Conservation (phyloP, 1,140 invertebrate genomes). For the Pseudomyrmex gracilis region DNA sequence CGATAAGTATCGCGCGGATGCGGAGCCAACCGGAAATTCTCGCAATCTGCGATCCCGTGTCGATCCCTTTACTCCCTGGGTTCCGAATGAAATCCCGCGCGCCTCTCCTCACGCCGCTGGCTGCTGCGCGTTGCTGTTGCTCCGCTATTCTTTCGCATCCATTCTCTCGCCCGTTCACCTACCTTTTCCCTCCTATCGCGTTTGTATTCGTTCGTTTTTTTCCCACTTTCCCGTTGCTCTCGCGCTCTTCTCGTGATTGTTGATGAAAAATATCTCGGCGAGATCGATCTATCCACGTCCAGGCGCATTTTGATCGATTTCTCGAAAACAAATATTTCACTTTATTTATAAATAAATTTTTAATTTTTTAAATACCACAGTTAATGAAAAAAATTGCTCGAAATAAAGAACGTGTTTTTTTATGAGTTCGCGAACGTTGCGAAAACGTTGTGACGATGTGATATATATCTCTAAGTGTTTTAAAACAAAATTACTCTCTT, state of each 20-base stretch:
- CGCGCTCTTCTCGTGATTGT: conserved; percentile 28
- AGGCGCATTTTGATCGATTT: not conserved
- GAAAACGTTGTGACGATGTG: not conserved
- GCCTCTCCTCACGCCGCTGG: conserved; percentile 12
- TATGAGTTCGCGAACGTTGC: not conserved
- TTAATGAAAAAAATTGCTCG: not conserved
- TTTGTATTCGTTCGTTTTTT: not conserved
- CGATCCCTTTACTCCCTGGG: conserved; percentile 39
- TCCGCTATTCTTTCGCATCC: conserved; percentile 34
- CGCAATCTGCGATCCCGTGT: conserved; percentile 48
- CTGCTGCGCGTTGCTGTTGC: conserved; percentile 19
- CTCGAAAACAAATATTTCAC: not conserved
- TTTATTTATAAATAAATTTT: not conserved
- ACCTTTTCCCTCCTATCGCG: conserved; percentile 12
- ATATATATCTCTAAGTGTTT: not conserved
- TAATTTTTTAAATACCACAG: not conserved
- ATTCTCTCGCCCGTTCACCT: conserved; percentile 26
- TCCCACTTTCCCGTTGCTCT: conserved; percentile 36
- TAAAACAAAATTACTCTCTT: not conserved
- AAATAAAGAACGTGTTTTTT: not conserved
- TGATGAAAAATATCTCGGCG: conserved; percentile 9
- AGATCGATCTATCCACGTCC: conserved; percentile 21
- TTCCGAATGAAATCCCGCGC: conserved; percentile 15
- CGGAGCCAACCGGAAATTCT: conserved; percentile 43
- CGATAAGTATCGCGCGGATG: conserved; percentile 43